Evolutionary conservation across 1,140 invertebrate genomes (phyloP), one percentile per base, ranked within the genome.

Genomic region (Drosophila nasuta): DNA sequence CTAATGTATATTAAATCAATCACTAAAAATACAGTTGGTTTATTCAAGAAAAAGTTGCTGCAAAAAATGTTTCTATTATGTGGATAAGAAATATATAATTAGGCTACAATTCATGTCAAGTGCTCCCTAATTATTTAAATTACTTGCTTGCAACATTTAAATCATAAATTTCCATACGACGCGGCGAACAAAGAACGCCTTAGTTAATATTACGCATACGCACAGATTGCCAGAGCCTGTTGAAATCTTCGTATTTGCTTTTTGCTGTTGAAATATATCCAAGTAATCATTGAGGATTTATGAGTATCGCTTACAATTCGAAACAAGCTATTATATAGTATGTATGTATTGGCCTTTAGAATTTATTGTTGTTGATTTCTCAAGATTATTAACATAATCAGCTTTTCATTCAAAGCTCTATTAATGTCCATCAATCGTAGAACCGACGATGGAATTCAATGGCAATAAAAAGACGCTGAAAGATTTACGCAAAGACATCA

Each of bases 361-460:
- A 62, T 75, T 43, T 64, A 38, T 59, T 56, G 58, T 51, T 72
- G 58, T 64, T 70, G 35, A 38, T 38, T 43, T 20, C 35, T 51
- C 25, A 46, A 71, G 81, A 63, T 81, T 83, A 70, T 43, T 62
- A 75, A 56, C 78, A 75, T 70, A 77, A 74, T 77, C 77, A 70
- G 81, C 77, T 67, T 74, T 38, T 54, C 49, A 63, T 20, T 20
- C 13, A 64, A 85, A 85, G 48, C 74, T 63, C 48, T 25, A 54
- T 48, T 64, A 85, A 63, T 69, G 54, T 33, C 81, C 63, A 81
- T 83, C 81, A 77, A 74, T 77, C 81, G 60, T 65, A 48, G 65
- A 48, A 54, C 51, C 48, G 60, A 48, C 71, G 48, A 63, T 57
- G 59, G 52, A 30, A 17, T 62, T 48, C 41, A 56, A 20, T 46